Percentiles rank a stretch among this genome's conserved stretches.
Evolutionary conservation across 2,888 invertebrate species (phyloP).

Genomic region (Andrena trimmerana): DNA sequence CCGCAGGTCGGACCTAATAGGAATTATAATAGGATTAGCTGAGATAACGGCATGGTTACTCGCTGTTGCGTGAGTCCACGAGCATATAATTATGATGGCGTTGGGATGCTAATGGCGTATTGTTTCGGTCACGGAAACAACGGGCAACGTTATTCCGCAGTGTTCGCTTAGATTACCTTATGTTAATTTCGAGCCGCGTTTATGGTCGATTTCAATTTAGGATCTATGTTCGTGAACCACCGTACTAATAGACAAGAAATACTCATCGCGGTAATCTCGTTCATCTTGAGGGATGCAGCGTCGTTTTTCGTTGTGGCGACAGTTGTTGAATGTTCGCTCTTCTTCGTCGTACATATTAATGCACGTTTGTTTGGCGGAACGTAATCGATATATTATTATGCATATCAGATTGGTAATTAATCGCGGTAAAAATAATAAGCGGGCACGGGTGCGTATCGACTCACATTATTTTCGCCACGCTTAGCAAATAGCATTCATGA

Average conservation of each 20-base stretch:
- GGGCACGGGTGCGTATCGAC: not conserved
- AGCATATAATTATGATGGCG: constrained; percentile 61
- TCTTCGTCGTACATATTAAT: constrained; percentile 10
- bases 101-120: constrained; percentile 61
- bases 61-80: constrained; percentile 59
- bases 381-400: constrained; percentile 26
- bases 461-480: constrained; percentile 26
- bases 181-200: constrained; percentile 35
- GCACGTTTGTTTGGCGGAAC: not conserved
- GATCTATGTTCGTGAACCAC: not conserved
- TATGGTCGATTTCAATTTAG: constrained; percentile 20
- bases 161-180: constrained; percentile 50
- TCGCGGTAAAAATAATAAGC: constrained; percentile 43
- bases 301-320: not conserved
- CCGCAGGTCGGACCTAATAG: constrained; percentile 47
- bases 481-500: constrained; percentile 12
- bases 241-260: not conserved
- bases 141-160: constrained; percentile 32
- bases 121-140: constrained; percentile 63
- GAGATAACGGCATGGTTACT: constrained; percentile 50
- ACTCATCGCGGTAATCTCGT: not conserved
- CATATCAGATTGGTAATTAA: constrained; percentile 33
- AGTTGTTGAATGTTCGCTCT: not conserved
- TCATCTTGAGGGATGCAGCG: not conserved
- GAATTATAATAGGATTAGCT: constrained; percentile 61